phyloP scores from a whole-genome alignment of 2,113 vertebrate genomes.

The Lanius ludovicianus region DNA sequence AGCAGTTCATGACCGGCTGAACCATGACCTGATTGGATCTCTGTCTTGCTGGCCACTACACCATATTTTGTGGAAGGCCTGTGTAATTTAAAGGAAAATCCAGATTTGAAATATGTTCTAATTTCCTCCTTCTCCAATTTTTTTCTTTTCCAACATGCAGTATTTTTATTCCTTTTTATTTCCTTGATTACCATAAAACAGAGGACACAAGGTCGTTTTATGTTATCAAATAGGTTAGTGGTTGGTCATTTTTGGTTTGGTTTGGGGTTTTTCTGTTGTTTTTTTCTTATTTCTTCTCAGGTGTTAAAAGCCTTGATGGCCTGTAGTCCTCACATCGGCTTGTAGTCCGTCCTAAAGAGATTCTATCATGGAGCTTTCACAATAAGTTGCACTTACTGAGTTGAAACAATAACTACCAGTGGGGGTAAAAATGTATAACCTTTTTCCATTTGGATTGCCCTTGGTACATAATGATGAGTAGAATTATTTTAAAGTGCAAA shows the following conservation, averaged over 20 bases:
- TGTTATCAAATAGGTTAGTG: not conserved
- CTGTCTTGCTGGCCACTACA: not conserved
- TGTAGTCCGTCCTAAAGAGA: not conserved
- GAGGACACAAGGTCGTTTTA: not conserved
- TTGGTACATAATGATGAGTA: not conserved
- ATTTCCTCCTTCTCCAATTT: not conserved
- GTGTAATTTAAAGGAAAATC: not conserved
- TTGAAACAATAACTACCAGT: not conserved
- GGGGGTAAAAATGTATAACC: not conserved
- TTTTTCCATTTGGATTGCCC: not conserved
- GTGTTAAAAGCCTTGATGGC: not conserved
- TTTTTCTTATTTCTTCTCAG: not conserved
- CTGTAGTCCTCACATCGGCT: not conserved
- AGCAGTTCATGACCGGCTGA: not conserved
- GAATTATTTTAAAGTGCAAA: not conserved
- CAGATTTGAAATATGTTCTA: not conserved
- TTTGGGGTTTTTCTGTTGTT: rapidly evolving
- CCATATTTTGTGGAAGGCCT: not conserved
- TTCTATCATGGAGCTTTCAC: not conserved
- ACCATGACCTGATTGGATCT: not conserved
- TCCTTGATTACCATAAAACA: not conserved
- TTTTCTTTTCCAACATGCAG: not conserved
- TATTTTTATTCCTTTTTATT: not conserved
- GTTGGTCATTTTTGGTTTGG: not conserved
- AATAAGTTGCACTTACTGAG: not conserved